These are phyloP conservation scores for Dendrolimus pini DNA, from an alignment of 2,888 invertebrate species.

Conservation along the genomic window DNA sequence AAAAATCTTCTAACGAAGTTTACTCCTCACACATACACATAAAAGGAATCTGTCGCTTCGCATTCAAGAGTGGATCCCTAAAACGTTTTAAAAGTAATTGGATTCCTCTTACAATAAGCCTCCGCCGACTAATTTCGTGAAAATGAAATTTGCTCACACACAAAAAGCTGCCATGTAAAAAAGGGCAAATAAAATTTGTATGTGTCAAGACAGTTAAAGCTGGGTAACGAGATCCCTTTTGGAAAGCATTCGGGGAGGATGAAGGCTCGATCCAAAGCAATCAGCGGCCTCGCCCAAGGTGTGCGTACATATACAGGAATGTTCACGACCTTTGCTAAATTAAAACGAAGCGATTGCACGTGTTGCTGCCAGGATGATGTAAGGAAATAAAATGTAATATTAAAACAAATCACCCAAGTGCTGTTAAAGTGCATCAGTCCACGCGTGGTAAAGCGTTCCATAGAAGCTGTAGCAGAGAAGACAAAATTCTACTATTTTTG, in stretches of 20 bases:
- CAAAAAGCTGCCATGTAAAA: constrained; percentile 51
- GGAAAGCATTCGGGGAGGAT: constrained; percentile 40
- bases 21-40: constrained; percentile 25
- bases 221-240: constrained; percentile 56
- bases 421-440: no score
- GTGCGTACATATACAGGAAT: constrained; percentile 14
- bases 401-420: no score
- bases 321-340: constrained; percentile 5
- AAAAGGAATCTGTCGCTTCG: constrained; percentile 21
- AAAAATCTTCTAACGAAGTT: constrained; percentile 18
- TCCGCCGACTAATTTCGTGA: constrained; percentile 42
- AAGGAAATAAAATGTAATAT: no score
- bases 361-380: no score
- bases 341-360: neutral
- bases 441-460: no score
- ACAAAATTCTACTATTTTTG: no score
- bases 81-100: constrained; percentile 42
- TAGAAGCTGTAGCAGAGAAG: no score
- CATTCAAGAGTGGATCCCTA: constrained; percentile 28
- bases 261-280: constrained; percentile 51
- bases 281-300: constrained; percentile 41
- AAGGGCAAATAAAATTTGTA: constrained; percentile 55
- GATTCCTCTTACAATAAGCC: constrained; percentile 48
- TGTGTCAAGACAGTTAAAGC: constrained; percentile 69
- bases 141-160: constrained; percentile 61